A percentile compares a stretch with the other conserved stretches of the same genome.
Evolutionary conservation across 2,888 invertebrate genomes (phyloP).

Genomic region (Isoperla grammatica): DNA sequence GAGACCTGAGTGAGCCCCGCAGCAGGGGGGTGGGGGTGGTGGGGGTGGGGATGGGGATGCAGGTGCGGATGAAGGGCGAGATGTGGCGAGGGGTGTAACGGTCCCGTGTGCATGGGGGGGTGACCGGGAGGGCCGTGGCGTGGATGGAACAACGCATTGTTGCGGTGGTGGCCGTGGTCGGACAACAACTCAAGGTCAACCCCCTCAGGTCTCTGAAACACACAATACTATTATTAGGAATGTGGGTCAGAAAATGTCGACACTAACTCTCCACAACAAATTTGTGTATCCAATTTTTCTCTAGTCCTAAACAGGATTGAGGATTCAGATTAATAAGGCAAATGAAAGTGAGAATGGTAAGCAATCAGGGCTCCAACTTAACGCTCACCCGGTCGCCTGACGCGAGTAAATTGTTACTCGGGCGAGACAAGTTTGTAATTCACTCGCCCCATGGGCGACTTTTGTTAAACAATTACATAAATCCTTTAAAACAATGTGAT

Average conservation of each 20-base stretch:
- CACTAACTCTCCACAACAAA: too few relatives aligned
- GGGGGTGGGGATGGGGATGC: conserved; percentile 39
- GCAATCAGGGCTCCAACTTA: too few relatives aligned
- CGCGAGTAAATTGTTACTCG: too few relatives aligned
- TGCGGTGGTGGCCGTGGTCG: conserved; percentile 22
- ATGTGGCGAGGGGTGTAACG: conserved; percentile 36
- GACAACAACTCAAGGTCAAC: conserved; percentile 26
- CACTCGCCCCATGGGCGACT: too few relatives aligned
- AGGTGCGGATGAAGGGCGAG: conserved; percentile 39
- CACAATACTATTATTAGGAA: too few relatives aligned
- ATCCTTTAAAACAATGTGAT: neutral
- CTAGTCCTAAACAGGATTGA: too few relatives aligned
- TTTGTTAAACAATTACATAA: neutral
- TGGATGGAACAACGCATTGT: conserved; percentile 19
- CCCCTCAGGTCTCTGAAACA: conserved; percentile 26
- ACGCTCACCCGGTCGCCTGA: too few relatives aligned
- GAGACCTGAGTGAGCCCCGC: conserved; percentile 23
- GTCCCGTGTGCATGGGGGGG: conserved; percentile 33
- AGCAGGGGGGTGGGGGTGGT: conserved; percentile 21
- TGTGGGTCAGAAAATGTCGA: too few relatives aligned
- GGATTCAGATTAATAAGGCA: too few relatives aligned
- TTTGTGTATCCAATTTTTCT: too few relatives aligned
- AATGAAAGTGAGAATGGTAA: too few relatives aligned
- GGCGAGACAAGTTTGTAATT: too few relatives aligned
- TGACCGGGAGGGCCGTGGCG: conserved; percentile 24